A percentile compares a stretch with the other conserved stretches of the same genome.
Conservation (phyloP, 2,888 invertebrate genomes). For the Nysson spinosus region DNA sequence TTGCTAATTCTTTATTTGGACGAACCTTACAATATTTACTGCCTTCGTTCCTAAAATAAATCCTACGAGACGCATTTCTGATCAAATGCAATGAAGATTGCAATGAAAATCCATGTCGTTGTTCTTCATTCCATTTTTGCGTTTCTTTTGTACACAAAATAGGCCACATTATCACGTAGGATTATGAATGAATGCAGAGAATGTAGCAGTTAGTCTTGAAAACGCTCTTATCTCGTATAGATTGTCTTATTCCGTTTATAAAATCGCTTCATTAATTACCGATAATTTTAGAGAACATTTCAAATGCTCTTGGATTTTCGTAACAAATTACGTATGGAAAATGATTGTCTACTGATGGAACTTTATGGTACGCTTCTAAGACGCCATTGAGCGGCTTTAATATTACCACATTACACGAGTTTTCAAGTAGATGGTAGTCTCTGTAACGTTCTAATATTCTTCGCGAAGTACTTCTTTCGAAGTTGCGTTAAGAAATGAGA, state of each 20-base stretch:
- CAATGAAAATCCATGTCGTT: not conserved
- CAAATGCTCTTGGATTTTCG: conserved; percentile 3
- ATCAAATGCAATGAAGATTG: not conserved
- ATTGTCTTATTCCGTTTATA: too few species aligned
- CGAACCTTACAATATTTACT: conserved; percentile 5
- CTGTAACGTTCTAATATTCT: too few species aligned
- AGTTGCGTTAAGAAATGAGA: too few species aligned
- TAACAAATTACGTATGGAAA: conserved; percentile 29
- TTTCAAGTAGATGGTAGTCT: too few species aligned
- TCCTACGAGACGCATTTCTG: not conserved
- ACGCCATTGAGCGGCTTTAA: too few species aligned
- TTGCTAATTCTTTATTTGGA: conserved; percentile 5
- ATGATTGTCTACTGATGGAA: conserved; percentile 73
- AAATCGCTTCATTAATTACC: conserved; percentile 31
- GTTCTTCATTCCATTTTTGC: conserved; percentile 4
- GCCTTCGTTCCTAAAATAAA: not conserved
- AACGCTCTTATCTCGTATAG: too few species aligned
- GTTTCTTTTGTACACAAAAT: conserved; percentile 14
- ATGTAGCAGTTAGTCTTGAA: not conserved
- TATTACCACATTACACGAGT: too few species aligned
- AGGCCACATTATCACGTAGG: conserved; percentile 29
- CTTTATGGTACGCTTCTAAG: too few species aligned
- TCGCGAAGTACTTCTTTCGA: too few species aligned
- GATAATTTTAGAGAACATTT: conserved; percentile 29
- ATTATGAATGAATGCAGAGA: conserved; percentile 19